phyloP scores from a whole-genome alignment of 2,113 vertebrate genomes.

The Elanoides forficatus region DNA sequence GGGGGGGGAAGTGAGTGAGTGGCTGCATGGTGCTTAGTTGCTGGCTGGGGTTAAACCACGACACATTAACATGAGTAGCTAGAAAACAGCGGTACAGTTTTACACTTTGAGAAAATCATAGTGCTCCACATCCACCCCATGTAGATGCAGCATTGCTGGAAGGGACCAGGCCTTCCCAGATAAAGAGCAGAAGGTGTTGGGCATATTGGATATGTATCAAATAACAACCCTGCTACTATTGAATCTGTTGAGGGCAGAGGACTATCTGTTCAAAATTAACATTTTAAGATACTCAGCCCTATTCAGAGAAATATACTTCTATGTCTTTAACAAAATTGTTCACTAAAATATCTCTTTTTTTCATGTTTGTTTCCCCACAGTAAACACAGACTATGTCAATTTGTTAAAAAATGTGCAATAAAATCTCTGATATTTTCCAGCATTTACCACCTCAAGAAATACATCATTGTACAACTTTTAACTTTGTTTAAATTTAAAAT shows the following conservation, averaged over 20 bases:
- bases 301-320: neutral
- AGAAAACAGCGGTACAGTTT: neutral
- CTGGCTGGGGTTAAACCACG: no score
- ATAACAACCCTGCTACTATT: neutral
- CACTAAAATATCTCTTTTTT: neutral
- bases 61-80: no score
- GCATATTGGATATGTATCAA: neutral
- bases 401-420: neutral
- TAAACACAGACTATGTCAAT: neutral
- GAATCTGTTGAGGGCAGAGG: neutral
- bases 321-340: neutral
- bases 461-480: neutral
- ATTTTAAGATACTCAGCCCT: neutral
- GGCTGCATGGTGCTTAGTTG: no score
- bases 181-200: neutral
- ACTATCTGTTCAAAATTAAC: neutral
- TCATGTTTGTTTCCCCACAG: neutral
- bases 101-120: neutral
- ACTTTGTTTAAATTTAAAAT: constrained; percentile 16
- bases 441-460: neutral
- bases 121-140: neutral
- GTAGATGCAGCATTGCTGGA: neutral
- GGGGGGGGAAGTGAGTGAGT: no score
- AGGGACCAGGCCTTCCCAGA: neutral
- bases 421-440: neutral